Evolutionary conservation across 2,888 invertebrate genomes (phyloP).

Genomic region (Villa cingulata): DNA sequence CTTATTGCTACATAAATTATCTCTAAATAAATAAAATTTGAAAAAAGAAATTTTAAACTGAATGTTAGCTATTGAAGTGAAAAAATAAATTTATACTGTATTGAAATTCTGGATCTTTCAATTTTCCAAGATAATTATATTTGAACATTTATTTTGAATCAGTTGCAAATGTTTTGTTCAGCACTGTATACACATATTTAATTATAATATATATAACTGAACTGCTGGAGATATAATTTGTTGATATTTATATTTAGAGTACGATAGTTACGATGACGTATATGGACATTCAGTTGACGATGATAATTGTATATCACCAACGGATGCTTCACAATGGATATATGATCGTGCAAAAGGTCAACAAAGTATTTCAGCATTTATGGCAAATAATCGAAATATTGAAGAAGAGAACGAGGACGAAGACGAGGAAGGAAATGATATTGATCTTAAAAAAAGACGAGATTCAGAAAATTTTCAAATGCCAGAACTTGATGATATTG

Average conservation of each 20-base stretch:
- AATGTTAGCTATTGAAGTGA: too few relatives aligned
- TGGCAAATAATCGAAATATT: constrained; percentile 52
- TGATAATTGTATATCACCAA: constrained; percentile 80
- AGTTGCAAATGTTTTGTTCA: too few relatives aligned
- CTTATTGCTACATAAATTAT: too few relatives aligned
- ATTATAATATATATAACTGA: too few relatives aligned
- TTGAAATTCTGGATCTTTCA: too few relatives aligned
- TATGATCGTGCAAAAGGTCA: constrained; percentile 66
- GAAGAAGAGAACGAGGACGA: constrained; percentile 50
- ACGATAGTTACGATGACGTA: constrained; percentile 71
- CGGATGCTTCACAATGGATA: constrained; percentile 70
- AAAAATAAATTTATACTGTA: too few relatives aligned
- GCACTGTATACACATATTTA: too few relatives aligned
- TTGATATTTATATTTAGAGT: constrained; percentile 43
- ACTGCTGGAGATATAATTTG: too few relatives aligned
- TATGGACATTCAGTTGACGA: constrained; percentile 93
- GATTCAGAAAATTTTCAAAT: constrained; percentile 38
- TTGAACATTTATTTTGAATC: too few relatives aligned
- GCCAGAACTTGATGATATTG: constrained; percentile 46
- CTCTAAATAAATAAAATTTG: too few relatives aligned
- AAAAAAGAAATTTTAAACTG: too few relatives aligned
- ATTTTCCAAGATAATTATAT: too few relatives aligned
- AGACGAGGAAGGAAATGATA: constrained; percentile 36
- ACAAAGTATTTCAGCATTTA: constrained; percentile 60
- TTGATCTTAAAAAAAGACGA: constrained; percentile 35